Base-by-base conservation (phyloP, 2,888 invertebrate species). In the Glyphotaelius pellucidus region DNA sequence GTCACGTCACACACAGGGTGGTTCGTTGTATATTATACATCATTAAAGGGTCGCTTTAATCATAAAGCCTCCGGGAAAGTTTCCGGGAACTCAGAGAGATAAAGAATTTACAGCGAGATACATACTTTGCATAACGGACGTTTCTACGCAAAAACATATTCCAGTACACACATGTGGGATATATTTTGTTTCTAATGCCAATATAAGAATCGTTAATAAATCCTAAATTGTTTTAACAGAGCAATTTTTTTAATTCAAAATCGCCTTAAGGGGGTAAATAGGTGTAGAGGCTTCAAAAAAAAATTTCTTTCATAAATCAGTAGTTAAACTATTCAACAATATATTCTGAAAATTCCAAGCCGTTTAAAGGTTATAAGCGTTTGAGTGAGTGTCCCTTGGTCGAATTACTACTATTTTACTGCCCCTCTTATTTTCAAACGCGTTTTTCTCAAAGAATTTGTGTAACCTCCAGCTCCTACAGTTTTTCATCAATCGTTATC, bases 1-100 rank as follows among this genome's bases (percentile, higher is more conserved):
- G 81, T 81, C 81, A 81, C 81, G 81, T 31, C 31, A 81, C 25
- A 31, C 32, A 81, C 81, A 81, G 81, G 31, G 31, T 81, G 81
- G 81, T 7, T 32, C 81, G 15, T 81, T 32, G 31, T 81, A 32
- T 32, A 81, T 31, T 81, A 81, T 31, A 81, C 32, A 31, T 32
- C 32, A n/a, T 67, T 67, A 67, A 67, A 81, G 81, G 81, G 81
- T 81, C 15, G 67, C 4, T 67, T 67, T 67, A 67, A 67, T 67
- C 7, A 67, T 67, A n/a, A 67, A 67, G 31, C 81, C 81, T 81
- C 31, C n/a, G n/a, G n/a, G n/a, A 15, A 32, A 81, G 14, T 32
- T 81, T 81, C 81, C 81, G 81, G 9, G 81, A 81, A 32, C 81
- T 32, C 31, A 15, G 25, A 32, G 7, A 25, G 25, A 67, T n/a